A percentile compares a stretch with the other conserved stretches of the same genome.
Evolutionary conservation across 2,113 vertebrate genomes (phyloP).

Genomic region (Apteryx owenii): DNA sequence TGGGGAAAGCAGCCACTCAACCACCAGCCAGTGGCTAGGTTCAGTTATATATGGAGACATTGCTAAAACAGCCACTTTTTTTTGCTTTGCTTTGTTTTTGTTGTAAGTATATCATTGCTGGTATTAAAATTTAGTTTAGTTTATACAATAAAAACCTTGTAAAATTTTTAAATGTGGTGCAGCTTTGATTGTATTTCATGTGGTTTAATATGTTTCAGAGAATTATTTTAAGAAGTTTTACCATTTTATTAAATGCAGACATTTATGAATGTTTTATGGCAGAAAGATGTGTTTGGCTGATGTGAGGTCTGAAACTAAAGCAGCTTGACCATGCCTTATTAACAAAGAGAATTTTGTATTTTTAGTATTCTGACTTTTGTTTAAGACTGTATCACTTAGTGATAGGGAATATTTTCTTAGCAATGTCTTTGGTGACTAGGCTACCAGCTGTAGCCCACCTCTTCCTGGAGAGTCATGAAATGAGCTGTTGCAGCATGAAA

Average conservation of each 20-base stretch:
- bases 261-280: constrained; percentile 63
- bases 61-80: neutral
- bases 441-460: constrained; percentile 61
- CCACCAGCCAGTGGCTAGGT: neutral
- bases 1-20: neutral
- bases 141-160: constrained; percentile 52
- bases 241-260: constrained; percentile 72
- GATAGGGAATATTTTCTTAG: neutral
- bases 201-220: constrained; percentile 58
- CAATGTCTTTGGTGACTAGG: constrained; percentile 25
- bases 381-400: neutral
- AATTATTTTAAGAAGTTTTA: constrained; percentile 70
- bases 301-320: constrained; percentile 64
- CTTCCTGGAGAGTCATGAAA: constrained; percentile 66
- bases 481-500: constrained; percentile 61
- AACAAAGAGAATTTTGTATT: neutral
- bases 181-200: constrained; percentile 61
- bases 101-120: neutral
- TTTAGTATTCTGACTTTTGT: neutral
- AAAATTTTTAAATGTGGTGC: neutral
- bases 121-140: constrained; percentile 22
- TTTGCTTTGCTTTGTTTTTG: neutral
- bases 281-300: constrained; percentile 69
- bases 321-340: constrained; percentile 59
- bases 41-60: neutral